Conservation (phyloP, 2,888 invertebrate species). For the Lycia hirtaria region DNA sequence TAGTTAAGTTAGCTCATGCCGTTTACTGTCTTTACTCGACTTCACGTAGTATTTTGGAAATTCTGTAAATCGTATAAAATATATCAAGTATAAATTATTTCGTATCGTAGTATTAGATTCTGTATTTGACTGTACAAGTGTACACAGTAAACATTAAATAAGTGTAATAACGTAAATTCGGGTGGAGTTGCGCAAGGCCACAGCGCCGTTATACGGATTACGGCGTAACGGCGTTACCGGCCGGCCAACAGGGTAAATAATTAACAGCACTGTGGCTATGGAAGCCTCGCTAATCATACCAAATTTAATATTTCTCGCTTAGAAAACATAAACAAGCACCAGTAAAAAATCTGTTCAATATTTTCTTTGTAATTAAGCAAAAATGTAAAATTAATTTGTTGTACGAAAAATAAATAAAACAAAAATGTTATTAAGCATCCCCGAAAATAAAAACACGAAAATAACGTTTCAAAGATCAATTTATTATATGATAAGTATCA, state of each 20-base stretch:
- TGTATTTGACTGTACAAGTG: conserved; percentile 14
- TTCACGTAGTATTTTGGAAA: too few species aligned
- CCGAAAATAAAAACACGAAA: too few species aligned
- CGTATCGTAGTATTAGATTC: background rate
- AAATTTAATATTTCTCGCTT: conserved; percentile 20
- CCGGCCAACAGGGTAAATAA: conserved; percentile 34
- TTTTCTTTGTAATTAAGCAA: too few species aligned
- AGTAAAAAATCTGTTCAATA: too few species aligned
- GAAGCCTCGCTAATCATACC: conserved; percentile 10
- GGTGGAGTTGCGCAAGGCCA: conserved; percentile 22
- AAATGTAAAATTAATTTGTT: too few species aligned
- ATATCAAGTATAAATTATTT: background rate
- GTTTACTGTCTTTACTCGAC: too few species aligned
- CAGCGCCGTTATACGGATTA: conserved; percentile 30
- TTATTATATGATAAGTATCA: too few species aligned
- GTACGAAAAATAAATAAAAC: too few species aligned
- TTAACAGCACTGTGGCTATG: conserved; percentile 20
- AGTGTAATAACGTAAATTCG: conserved; percentile 39
- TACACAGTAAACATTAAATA: conserved; percentile 32
- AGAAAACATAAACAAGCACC: background rate
- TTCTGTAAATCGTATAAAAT: too few species aligned
- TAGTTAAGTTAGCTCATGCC: too few species aligned
- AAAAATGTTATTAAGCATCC: too few species aligned
- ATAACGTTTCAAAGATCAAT: too few species aligned
- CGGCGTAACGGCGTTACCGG: conserved; percentile 31